Percentiles rank a stretch among this genome's conserved stretches.
Conservation (phyloP, 2,113 vertebrate genomes). For the Deroptyus accipitrinus region DNA sequence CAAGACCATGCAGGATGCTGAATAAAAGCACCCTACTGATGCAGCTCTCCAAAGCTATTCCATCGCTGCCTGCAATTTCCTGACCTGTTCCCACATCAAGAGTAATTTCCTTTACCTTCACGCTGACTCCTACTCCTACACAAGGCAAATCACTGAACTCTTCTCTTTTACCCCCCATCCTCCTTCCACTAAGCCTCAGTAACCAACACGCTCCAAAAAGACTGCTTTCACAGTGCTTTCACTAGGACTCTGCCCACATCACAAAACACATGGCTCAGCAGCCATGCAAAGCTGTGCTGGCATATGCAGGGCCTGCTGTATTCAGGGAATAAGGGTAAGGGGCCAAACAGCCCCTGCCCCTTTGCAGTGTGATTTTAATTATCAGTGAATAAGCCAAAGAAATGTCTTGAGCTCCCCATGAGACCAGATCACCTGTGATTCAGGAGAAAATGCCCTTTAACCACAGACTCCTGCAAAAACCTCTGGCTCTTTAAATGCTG, state of each 20-base stretch:
- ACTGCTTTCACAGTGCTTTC: neutral
- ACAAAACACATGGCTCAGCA: rapidly evolving
- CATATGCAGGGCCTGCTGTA: neutral
- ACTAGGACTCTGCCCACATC: neutral
- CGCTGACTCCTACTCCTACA: neutral
- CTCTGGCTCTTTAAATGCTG: neutral
- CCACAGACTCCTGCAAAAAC: neutral
- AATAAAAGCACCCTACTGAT: neutral
- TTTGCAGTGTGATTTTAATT: neutral
- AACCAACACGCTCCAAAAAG: neutral
- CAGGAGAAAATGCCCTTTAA: neutral
- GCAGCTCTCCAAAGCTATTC: neutral
- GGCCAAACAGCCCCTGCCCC: neutral
- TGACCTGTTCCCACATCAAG: neutral
- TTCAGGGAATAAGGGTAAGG: neutral
- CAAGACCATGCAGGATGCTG: neutral
- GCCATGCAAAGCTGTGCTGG: neutral
- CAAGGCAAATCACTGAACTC: neutral
- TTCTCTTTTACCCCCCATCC: neutral
- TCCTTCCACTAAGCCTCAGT: neutral
- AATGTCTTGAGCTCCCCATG: neutral
- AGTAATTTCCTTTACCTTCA: neutral
- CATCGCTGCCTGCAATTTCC: neutral
- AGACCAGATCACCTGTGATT: neutral
- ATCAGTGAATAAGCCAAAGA: neutral